Conservation (phyloP, 2,113 vertebrate species). For the Melanerpes formicivorus region DNA sequence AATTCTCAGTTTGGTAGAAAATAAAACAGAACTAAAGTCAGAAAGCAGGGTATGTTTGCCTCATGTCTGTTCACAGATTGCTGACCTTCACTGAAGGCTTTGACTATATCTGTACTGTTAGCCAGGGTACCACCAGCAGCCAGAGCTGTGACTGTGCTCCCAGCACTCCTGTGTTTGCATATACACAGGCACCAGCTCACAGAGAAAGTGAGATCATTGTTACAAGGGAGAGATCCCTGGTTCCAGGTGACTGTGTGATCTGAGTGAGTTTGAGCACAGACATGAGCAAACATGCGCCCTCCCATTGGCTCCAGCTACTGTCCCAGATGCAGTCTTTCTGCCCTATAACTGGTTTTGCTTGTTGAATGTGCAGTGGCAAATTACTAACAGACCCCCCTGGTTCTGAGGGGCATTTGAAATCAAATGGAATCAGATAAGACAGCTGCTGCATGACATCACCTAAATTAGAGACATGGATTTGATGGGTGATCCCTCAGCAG, state of each 20-base stretch:
- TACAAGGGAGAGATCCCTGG: accelerated
- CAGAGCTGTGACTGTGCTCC: not conserved
- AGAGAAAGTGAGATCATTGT: not conserved
- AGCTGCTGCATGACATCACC: not conserved
- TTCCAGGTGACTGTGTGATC: not conserved
- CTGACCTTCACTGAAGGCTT: not conserved
- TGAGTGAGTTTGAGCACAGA: accelerated
- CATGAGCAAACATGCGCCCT: not conserved
- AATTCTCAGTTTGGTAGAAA: not conserved
- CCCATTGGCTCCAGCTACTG: not conserved
- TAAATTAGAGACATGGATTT: not conserved
- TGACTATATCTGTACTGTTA: not conserved
- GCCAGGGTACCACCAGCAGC: not conserved
- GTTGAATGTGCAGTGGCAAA: not conserved
- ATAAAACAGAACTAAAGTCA: not conserved
- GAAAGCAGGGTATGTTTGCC: not conserved
- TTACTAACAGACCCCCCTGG: not conserved
- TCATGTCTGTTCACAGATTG: not conserved
- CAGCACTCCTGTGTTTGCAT: not conserved
- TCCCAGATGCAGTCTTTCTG: not conserved
- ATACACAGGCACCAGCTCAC: not conserved
- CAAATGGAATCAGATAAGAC: not conserved
- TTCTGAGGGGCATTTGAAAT: not conserved
- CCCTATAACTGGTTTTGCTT: not conserved
- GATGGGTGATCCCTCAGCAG: not conserved